These are phyloP conservation scores for Sorex fumeus DNA, from an alignment of 2,113 vertebrate species.

Conservation along the genomic window DNA sequence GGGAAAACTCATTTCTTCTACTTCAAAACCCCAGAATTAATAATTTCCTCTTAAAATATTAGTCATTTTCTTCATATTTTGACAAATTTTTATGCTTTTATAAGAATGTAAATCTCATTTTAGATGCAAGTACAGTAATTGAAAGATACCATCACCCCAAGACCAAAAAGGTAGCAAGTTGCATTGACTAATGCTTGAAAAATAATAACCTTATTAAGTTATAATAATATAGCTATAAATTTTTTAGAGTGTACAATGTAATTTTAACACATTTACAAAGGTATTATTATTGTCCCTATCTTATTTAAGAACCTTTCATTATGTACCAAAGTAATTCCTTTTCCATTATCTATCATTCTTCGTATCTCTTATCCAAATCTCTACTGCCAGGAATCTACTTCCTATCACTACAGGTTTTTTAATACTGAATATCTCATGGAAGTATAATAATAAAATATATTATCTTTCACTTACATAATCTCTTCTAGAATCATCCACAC, in stretches of 20 bases:
- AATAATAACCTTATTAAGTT: background rate
- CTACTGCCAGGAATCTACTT: background rate
- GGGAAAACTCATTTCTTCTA: background rate
- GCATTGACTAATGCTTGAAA: background rate
- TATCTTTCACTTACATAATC: background rate
- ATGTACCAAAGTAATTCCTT: background rate
- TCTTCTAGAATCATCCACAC: background rate
- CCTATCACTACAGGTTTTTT: background rate
- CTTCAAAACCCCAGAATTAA: slow-evolving; percentile 52
- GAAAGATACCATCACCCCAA: slow-evolving; percentile 24
- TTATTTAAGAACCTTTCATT: slow-evolving; percentile 18
- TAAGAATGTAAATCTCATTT: slow-evolving; percentile 14
- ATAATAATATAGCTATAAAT: too few relatives aligned
- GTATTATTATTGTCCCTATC: background rate
- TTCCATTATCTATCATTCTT: background rate
- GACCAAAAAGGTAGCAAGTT: slow-evolving; percentile 56
- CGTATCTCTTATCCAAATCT: background rate
- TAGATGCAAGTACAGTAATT: slow-evolving; percentile 34
- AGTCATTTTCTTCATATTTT: slow-evolving; percentile 55
- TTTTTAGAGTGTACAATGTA: background rate
- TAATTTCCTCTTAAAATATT: slow-evolving; percentile 63
- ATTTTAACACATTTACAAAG: background rate
- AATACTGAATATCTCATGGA: background rate
- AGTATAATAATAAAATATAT: background rate
- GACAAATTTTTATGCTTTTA: slow-evolving; percentile 2